A percentile compares a stretch with the other conserved stretches of the same genome.
phyloP scores from a whole-genome alignment of 2,888 invertebrate genomes.

The Pyrrhia umbra region DNA sequence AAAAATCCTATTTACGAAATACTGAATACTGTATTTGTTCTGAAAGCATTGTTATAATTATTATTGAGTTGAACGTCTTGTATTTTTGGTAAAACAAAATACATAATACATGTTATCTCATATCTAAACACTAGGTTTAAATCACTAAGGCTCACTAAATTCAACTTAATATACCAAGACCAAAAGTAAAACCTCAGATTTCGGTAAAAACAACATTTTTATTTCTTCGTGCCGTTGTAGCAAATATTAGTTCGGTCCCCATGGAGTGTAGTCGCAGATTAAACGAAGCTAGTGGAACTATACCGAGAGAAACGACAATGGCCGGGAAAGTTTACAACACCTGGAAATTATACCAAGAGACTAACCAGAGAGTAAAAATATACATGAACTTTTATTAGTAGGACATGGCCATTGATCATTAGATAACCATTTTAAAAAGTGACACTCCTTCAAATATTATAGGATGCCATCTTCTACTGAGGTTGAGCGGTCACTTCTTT shows the following conservation, averaged over 20 bases:
- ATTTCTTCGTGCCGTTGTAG: constrained; percentile 21
- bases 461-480: too few species aligned
- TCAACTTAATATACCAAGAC: not conserved
- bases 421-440: not conserved
- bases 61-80: too few species aligned
- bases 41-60: not conserved
- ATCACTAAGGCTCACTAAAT: not conserved
- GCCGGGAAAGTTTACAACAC: constrained; percentile 31
- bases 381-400: not conserved
- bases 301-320: constrained; percentile 32
- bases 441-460: too few species aligned
- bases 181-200: constrained; percentile 1
- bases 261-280: constrained; percentile 52
- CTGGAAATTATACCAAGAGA: constrained; percentile 29
- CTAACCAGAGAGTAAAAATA: not conserved
- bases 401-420: not conserved
- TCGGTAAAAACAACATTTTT: constrained; percentile 13
- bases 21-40: not conserved
- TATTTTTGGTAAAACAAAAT: too few species aligned
- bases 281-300: constrained; percentile 49
- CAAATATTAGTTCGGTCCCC: constrained; percentile 60
- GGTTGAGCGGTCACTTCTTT: too few species aligned
- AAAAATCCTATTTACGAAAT: not conserved
- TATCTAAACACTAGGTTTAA: not conserved
- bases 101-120: not conserved